Conservation (phyloP, 2,888 invertebrate species). For the Drosophila subsilvestris region DNA sequence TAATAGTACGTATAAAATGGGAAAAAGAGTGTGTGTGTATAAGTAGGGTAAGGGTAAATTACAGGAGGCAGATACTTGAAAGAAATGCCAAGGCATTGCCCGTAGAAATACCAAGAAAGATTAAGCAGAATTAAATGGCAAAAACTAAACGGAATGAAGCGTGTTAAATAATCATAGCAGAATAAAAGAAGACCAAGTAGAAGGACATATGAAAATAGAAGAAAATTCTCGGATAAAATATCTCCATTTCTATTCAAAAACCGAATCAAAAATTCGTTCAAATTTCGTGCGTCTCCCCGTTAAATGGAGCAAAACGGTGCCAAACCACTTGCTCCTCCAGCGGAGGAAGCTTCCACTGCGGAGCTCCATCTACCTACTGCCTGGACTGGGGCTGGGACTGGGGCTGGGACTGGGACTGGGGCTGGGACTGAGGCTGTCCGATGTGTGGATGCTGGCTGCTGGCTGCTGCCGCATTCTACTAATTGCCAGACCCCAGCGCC, state of each 20-base stretch:
- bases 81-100: background rate
- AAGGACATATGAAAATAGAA: background rate
- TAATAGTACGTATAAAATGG: background rate
- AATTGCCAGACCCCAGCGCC: slow-evolving; percentile 51
- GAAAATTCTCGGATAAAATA: background rate
- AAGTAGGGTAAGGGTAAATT: background rate
- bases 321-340: slow-evolving; percentile 56
- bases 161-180: background rate
- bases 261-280: too few relatives aligned
- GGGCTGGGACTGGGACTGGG: background rate
- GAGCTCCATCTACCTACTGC: background rate
- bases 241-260: background rate
- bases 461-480: slow-evolving; percentile 13
- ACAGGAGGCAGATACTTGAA: background rate
- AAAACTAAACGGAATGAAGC: background rate
- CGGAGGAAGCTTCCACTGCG: slow-evolving; percentile 13
- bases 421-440: background rate
- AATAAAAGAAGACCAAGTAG: too few relatives aligned
- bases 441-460: slow-evolving; percentile 3
- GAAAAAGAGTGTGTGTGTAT: too few relatives aligned
- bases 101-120: background rate
- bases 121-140: background rate
- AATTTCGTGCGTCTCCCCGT: background rate
- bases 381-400: background rate
- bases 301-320: slow-evolving; percentile 64